Conservation (phyloP, 2,113 vertebrate genomes). For the Tiliqua scincoides region DNA sequence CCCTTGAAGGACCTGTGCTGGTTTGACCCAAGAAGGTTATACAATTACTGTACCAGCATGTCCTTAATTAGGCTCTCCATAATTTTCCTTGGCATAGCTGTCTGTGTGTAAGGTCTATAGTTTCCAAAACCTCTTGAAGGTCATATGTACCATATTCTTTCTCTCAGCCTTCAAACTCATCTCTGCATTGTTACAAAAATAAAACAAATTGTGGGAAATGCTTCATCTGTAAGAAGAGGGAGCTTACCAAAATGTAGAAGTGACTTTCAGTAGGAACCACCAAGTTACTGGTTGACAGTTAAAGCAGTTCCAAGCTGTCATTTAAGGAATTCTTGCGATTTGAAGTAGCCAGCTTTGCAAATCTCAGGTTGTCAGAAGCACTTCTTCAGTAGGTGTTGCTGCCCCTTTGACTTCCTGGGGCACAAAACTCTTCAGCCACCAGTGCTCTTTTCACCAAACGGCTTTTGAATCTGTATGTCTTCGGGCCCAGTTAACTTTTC, state of each 20-base stretch:
- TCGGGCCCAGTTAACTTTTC: too few relatives aligned
- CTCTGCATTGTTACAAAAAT: background rate
- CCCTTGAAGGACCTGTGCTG: slow-evolving; percentile 59
- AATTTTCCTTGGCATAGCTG: slow-evolving; percentile 40
- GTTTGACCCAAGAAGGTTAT: slow-evolving; percentile 58
- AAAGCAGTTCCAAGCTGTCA: background rate
- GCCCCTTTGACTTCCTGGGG: background rate
- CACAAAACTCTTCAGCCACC: background rate
- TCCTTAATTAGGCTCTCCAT: slow-evolving; percentile 63
- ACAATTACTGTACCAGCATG: slow-evolving; percentile 55
- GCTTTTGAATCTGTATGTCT: too few relatives aligned
- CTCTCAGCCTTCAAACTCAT: slow-evolving; percentile 12
- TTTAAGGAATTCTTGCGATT: background rate
- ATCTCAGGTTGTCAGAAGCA: background rate
- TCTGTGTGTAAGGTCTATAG: slow-evolving; percentile 42
- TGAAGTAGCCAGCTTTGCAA: background rate
- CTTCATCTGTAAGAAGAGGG: background rate
- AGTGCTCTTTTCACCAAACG: slow-evolving; percentile 6
- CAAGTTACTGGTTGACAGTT: background rate
- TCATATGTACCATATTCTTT: background rate
- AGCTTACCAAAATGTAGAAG: background rate
- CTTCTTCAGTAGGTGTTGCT: background rate
- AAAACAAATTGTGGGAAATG: background rate
- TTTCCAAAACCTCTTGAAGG: slow-evolving; percentile 63
- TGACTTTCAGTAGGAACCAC: background rate